phyloP scores from a whole-genome alignment of 2,797 vertebrate genomes.

The Eulemur rubriventer region DNA sequence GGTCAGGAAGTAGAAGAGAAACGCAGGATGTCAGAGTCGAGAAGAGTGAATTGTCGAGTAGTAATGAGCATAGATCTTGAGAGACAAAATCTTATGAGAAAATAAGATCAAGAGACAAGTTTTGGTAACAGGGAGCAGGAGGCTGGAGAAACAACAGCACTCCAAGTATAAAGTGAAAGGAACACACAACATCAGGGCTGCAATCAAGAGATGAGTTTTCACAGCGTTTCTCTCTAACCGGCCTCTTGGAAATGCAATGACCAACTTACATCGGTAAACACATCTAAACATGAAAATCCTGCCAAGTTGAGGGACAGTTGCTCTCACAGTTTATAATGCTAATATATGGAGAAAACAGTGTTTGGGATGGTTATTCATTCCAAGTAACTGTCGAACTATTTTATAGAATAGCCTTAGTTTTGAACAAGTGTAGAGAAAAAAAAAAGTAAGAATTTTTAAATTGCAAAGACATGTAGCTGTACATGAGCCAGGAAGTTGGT shows the following conservation, averaged over 20 bases:
- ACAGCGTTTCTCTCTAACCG: background rate
- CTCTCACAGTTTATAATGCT: background rate
- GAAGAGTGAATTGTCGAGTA: background rate
- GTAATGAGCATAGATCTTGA: fast-evolving
- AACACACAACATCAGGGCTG: background rate
- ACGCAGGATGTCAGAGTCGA: background rate
- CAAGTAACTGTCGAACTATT: background rate
- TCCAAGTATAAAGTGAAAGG: background rate
- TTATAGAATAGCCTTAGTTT: background rate
- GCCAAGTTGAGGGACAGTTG: background rate
- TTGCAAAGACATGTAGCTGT: background rate
- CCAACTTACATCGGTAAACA: background rate
- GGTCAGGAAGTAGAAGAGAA: background rate
- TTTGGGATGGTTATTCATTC: background rate
- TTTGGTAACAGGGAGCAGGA: background rate
- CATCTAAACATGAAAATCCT: background rate
- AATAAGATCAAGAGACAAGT: constrained; percentile 25
- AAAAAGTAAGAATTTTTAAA: background rate
- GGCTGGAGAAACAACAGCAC: background rate
- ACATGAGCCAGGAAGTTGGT: background rate
- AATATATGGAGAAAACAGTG: background rate
- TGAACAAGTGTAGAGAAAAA: background rate
- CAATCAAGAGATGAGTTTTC: background rate
- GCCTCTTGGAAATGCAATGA: background rate
- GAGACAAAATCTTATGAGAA: background rate